Evolutionary conservation across 2,113 vertebrate genomes (phyloP), one percentile per base, ranked within the genome.

Genomic region (Hippocampus abdominalis): DNA sequence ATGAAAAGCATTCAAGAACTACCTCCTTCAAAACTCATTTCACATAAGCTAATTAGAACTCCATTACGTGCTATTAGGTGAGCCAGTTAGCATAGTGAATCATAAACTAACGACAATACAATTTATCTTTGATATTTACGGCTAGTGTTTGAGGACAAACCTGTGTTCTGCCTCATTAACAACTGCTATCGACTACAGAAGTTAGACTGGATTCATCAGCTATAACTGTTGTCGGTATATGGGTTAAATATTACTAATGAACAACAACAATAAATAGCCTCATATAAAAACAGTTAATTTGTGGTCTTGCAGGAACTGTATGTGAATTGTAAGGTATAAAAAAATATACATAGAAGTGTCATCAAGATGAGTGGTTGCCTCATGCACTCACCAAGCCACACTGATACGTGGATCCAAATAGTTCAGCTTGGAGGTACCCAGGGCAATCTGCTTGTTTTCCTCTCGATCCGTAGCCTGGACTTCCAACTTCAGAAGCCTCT

Each of bases 381-480:
- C 1, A 21, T 60, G 8, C 9, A 75, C 56, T 59, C 18, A 89
- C 92, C 90, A 73, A 0, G 87, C 90, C 71, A 87, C 92, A 0
- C 78, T 85, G 64, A 91, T 89, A 46, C 90, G 76, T 12, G 92
- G 87, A 76, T 92, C 92, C 80, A 91, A 74, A 29, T 86, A 93
- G 88, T 92, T 82, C 5, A 91, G 89, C 32, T 91, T 91, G 59
- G 91, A 94, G 82, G 88, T 92, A 72, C 89, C 81, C 72, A 92
- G 84, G 32, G 90, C 88, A 23, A 89, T 87, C 87, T 93, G 85
- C 68, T 92, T 91, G 66, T 94, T 94, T 82, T 94, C 89, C 3
- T 93, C 86, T 72, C 74, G 46, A 79, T 91, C 88, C 1, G 91
- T 92, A 13, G 85, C 91, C 81, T 89, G 86, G 66, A 92, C 86